Base-by-base conservation (phyloP, 2,113 vertebrate species). In the Pachyramphus minor region DNA sequence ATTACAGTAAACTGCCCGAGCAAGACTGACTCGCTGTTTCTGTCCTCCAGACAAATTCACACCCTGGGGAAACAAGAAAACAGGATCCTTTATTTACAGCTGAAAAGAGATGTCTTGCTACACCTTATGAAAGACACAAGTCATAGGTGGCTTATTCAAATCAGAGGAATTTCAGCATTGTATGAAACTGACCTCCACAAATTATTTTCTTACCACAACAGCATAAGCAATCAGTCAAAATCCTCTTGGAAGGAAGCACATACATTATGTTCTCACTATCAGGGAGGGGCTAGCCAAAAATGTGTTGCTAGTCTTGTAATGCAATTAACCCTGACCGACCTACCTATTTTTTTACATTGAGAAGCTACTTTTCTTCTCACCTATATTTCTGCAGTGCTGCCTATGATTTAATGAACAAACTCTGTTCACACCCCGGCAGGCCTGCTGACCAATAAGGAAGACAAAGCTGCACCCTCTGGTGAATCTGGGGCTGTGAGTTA, bases 11-110 rank as follows among this genome's bases (percentile, higher is more conserved):
- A 99, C 98, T 0, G 99, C 99, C 58, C 99, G 97, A 76, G 99
- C 99, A 91, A 99, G 97, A 91, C 99, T 99, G 92, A 99, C 98
- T 11, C 99, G 96, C 95, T 99, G 99, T 72, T 99, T 99, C 98
- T 99, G 99, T 42, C 99, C 99, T 42, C 99, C 99, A 3, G 99
- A 99, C 79, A 99, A 98, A 97, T 99, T 99, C 78, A 99, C 98
- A 3, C 99, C 99, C 99, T 99, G 93, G 9, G 78, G 81, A 95
- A 84, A 86, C 47, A 85, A 68, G 53, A 83, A 73, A 55, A 76
- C 8, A 11, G 1, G 4, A 81, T 15, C 37, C 20, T 87, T 76
- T 17, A 85, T 64, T 93, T 56, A 72, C 21, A 91, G 41, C 33
- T 89, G 31, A 71, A 94, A 49, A 64, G 13, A 82, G 22, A 58